These are phyloP conservation scores for Lepidotrigona ventralis DNA, from an alignment of 1,140 invertebrate genomes.

Conservation along the genomic window DNA sequence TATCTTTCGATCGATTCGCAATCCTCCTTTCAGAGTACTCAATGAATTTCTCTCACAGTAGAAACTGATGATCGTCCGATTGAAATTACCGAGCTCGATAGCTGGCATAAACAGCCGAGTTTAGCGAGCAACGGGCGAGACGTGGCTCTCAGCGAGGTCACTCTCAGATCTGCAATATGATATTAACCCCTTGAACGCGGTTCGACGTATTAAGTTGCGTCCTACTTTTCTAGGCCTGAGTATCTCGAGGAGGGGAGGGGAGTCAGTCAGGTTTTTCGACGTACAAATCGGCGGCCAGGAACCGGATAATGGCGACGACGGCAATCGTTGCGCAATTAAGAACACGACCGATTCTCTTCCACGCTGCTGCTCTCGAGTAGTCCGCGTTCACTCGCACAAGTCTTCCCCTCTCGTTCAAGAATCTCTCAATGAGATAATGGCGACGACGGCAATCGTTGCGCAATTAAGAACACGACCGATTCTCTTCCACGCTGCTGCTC, in stretches of 20 bases:
- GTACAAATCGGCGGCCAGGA: conserved; percentile 6
- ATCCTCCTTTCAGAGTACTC: not conserved
- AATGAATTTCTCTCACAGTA: not conserved
- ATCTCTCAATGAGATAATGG: not conserved
- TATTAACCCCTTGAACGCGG: conserved; percentile 48
- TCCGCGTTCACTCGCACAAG: too few species aligned
- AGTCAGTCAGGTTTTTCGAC: conserved; percentile 39
- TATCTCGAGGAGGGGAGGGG: conserved; percentile 3
- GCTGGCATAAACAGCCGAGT: not conserved
- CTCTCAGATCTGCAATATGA: conserved; percentile 42
- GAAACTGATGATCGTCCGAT: not conserved
- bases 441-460: too few species aligned
- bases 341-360: not conserved
- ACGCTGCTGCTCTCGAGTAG: not conserved
- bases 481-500: not conserved
- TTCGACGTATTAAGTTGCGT: conserved; percentile 51
- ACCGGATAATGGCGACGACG: conserved; percentile 27
- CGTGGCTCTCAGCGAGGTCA: conserved; percentile 28
- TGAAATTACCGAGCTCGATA: conserved; percentile 10
- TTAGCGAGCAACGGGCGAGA: conserved; percentile 30
- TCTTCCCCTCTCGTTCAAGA: not conserved
- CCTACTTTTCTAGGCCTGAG: conserved; percentile 7
- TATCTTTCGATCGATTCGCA: not conserved
- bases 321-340: conserved; percentile 14
- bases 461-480: not conserved